Evolutionary conservation across 2,797 vertebrate species (phyloP).

Genomic region (Ficedula albicollis): DNA sequence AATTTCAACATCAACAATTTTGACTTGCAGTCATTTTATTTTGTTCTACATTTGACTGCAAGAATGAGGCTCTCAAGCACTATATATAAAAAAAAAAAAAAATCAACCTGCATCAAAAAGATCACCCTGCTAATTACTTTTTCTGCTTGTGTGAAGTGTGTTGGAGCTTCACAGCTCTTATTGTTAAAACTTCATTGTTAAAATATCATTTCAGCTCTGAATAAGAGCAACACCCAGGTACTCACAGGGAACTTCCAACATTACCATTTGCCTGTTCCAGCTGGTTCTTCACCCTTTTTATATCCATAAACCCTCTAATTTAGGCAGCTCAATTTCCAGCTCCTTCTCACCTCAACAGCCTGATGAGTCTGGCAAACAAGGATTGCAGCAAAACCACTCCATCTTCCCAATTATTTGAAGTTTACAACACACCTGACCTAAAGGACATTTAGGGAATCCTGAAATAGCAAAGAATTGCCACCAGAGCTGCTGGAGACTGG

Average conservation of each 20-base stretch:
- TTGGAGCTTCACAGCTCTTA: background rate
- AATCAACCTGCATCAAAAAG: background rate
- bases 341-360: background rate
- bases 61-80: background rate
- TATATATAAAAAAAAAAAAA: background rate
- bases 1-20: background rate
- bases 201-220: background rate
- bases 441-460: background rate
- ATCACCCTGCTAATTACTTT: background rate
- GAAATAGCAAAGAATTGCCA: background rate
- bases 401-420: background rate
- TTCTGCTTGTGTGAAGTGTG: background rate
- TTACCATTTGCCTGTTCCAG: background rate
- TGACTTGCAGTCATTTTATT: background rate
- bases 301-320: background rate
- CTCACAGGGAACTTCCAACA: background rate
- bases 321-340: background rate
- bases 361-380: background rate
- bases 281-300: background rate
- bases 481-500: background rate
- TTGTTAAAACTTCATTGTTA: background rate
- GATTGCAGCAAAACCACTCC: background rate
- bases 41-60: background rate
- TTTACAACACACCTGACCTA: background rate
- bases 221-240: too few species aligned